Base-by-base conservation (phyloP, 64 coral and sea anemone genomes). In the Actinia tenebrosa region DNA sequence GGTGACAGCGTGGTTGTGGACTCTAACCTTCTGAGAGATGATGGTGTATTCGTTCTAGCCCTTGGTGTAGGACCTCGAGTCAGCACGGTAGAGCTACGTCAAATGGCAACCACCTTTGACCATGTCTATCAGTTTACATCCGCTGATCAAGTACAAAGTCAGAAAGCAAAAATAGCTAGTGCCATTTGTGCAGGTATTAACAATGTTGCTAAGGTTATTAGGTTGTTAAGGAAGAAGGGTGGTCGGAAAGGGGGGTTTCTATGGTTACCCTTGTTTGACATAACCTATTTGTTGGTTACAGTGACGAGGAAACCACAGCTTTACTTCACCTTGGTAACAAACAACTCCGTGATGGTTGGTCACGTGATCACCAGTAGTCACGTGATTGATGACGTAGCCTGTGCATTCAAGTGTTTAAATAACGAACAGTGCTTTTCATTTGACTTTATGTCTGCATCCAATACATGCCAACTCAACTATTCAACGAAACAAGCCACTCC, bases 361-460 rank as follows among this genome's bases (percentile, higher is more conserved):
- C 83, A 85, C 83, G 83, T 85, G 56, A 85, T 85, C 25, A 37
- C 83, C n/a, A 85, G 56, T 64, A 19, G 22, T 62, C 23, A 64
- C 53, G 56, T 85, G n/a, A 44, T 18, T 19, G 83, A 85, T 64
- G 83, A 85, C 83, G 7, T 85, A 17, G 22, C 45, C 16, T 85
- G 83, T 30, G 83, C 83, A 43, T 85, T 85, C 83, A 59, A 17
- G 53, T 85, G 83, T 26, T 61, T 85, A 42, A 59, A 43, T 61
- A 59, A 61, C 15, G 30, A 85, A 54, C 6, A 26, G 25, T 85
- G 83, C 20, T 85, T 85, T 45, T 85, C 83, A 5, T 85, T 85
- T 64, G 53, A 85, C 56, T 85, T 26, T 37, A 20, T 58, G 52
- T 17, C 19, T n/a, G 16, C 83, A 19, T 59, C 83, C 54, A 10